Evolutionary conservation across 1,140 invertebrate genomes (phyloP).

Genomic region (Metopolophium dirhodum): DNA sequence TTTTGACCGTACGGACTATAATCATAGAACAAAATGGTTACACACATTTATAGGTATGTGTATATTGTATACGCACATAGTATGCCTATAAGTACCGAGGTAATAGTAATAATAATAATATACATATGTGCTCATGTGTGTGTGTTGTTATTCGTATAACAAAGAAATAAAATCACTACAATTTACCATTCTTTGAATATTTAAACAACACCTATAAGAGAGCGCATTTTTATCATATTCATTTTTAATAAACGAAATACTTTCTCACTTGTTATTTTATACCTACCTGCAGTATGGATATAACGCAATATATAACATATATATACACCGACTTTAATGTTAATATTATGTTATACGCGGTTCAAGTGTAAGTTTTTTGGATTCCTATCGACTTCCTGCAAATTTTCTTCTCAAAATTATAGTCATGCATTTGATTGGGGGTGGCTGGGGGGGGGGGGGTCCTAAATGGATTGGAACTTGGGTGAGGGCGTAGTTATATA

Average conservation of each 20-base stretch:
- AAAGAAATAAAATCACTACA: neutral
- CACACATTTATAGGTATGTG: neutral
- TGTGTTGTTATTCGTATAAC: neutral
- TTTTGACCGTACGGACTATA: neutral
- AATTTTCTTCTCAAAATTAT: neutral
- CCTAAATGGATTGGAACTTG: neutral
- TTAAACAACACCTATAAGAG: neutral
- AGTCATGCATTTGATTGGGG: neutral
- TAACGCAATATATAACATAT: neutral
- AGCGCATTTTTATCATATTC: neutral
- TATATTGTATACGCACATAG: neutral
- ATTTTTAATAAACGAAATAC: neutral
- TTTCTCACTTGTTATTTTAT: neutral
- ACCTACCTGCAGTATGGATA: neutral
- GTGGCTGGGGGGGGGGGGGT: too few relatives aligned
- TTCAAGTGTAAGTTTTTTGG: neutral
- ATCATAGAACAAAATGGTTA: neutral
- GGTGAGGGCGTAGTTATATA: neutral
- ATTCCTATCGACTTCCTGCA: neutral
- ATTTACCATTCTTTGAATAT: constrained; percentile 12
- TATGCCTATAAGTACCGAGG: neutral
- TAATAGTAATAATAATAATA: neutral
- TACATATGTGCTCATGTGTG: neutral
- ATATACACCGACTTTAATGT: neutral
- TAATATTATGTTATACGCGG: neutral